Evolutionary conservation across 2,113 vertebrate species (phyloP).

Genomic region (Bufo bufo): DNA sequence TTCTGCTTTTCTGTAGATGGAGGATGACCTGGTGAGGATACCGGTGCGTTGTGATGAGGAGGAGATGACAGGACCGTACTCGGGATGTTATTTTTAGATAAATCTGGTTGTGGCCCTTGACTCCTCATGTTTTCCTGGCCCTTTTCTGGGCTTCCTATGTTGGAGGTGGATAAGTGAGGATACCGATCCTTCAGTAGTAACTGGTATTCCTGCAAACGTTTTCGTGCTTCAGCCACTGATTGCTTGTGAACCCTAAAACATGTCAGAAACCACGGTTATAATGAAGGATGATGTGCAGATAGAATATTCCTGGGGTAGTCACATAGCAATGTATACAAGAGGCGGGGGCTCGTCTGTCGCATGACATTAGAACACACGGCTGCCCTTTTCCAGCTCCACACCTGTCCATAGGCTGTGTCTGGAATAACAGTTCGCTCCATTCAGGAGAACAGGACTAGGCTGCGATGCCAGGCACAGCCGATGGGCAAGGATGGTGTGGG

Average conservation of each 20-base stretch:
- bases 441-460: too few relatives aligned
- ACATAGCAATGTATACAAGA: too few relatives aligned
- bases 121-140: background rate
- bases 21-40: background rate
- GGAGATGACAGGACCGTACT: background rate
- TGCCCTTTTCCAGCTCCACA: too few relatives aligned
- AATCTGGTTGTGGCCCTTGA: background rate
- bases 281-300: background rate
- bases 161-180: constrained; percentile 53
- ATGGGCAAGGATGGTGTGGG: too few relatives aligned
- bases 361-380: too few relatives aligned
- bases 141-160: background rate
- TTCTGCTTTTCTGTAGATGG: background rate
- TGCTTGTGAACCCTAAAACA: constrained; percentile 78
- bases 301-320: background rate
- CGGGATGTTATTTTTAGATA: background rate
- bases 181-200: constrained; percentile 72
- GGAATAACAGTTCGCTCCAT: too few relatives aligned
- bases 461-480: too few relatives aligned
- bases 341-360: too few relatives aligned
- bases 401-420: too few relatives aligned
- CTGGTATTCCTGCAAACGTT: constrained; percentile 84
- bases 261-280: background rate
- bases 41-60: background rate
- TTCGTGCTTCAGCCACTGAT: constrained; percentile 77